Evolutionary conservation across 2,797 vertebrate genomes (phyloP).

Genomic region (Sebastolobus altivelis): DNA sequence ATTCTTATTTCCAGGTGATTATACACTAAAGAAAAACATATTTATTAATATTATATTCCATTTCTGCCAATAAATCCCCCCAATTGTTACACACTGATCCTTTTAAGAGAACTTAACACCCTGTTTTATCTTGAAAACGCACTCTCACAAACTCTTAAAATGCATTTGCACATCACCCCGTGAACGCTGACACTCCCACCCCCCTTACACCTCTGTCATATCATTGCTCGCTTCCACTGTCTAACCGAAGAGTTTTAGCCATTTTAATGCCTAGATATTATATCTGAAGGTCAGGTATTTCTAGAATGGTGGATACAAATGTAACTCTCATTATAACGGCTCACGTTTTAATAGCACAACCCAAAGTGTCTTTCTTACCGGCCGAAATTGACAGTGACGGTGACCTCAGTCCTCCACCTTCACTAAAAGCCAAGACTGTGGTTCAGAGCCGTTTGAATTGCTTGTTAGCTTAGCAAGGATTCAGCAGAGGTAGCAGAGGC

Average conservation of each 20-base stretch:
- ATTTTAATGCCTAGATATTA: not conserved
- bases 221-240: not conserved
- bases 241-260: not conserved
- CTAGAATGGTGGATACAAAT: not conserved
- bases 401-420: slow-evolving; percentile 13
- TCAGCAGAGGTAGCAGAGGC: not conserved
- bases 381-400: not conserved
- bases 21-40: too few relatives aligned
- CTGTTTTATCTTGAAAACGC: not conserved
- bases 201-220: not conserved
- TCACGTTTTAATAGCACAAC: not conserved
- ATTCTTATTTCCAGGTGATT: too few relatives aligned
- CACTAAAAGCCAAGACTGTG: slow-evolving; percentile 19
- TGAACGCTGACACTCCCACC: not conserved
- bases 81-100: too few relatives aligned
- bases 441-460: slow-evolving; percentile 30
- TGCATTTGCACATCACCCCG: not conserved
- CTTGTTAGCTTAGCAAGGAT: slow-evolving; percentile 11
- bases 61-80: too few relatives aligned
- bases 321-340: not conserved
- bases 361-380: not conserved
- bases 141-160: not conserved
- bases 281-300: not conserved
- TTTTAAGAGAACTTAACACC: not conserved
- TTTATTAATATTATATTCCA: too few relatives aligned